Base-by-base conservation (phyloP, 2,113 vertebrate genomes). In the Tauraco erythrolophus region DNA sequence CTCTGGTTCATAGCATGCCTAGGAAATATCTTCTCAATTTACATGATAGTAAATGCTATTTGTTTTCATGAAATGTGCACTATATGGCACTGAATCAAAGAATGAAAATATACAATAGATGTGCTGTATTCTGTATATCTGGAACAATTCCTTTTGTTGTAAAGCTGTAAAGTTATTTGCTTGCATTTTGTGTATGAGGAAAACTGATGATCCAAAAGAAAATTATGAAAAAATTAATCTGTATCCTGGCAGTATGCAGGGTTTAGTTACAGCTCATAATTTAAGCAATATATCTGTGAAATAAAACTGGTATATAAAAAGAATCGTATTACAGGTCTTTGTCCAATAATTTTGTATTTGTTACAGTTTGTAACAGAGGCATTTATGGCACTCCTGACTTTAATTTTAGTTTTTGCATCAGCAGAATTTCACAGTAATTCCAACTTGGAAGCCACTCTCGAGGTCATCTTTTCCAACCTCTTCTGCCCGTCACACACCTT, bases 141-240 rank as follows among this genome's bases (percentile, higher is more conserved):
- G 28, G 15, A 82, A 75, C 89, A 92, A 91, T 83, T 78, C 19
- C 30, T 87, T 74, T 46, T 71, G 33, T 80, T 93, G 48, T 76
- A 79, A 85, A 64, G 41, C 51, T 94, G 11, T 78, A 70, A 88
- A 94, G 39, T 23, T 75, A 76, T 96, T 88, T 95, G 22, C 74
- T 89, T 68, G 69, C 39, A 53, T 45, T 84, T 69, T 70, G 17
- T 45, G 6, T 13, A 10, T 61, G 39, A 78, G 39, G 16, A 82
- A 93, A 96, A 96, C 33, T 87, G 95, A 77, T 97, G 88, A 94
- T 19, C 27, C 69, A 64, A 70, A 84, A 77, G 68, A 62, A 97
- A 93, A 89, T 54, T 4, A 93, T 54, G 35, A 91, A 86, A 77
- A 84, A 90, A 25, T 22, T 46, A n/a, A 39, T 56, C 30, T 46